A percentile compares a stretch with the other conserved stretches of the same genome.
Conservation (phyloP, 1,140 invertebrate species). For the Choristoneura fumiferana region DNA sequence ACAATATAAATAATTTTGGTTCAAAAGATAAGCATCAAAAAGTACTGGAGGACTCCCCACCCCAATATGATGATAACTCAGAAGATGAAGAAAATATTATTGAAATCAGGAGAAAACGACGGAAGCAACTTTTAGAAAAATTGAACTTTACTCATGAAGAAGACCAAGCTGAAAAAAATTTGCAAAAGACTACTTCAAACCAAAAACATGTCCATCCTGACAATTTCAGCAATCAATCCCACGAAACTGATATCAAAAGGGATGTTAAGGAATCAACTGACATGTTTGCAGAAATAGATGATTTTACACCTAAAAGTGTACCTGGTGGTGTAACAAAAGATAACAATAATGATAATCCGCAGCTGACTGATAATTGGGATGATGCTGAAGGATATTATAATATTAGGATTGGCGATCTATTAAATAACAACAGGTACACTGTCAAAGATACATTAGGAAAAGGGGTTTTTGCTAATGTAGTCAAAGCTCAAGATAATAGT, state of each 20-base stretch:
- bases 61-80: constrained; percentile 49
- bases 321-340: constrained; percentile 85
- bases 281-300: constrained; percentile 71
- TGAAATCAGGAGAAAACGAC: constrained; percentile 90
- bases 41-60: constrained; percentile 39
- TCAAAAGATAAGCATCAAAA: constrained; percentile 21
- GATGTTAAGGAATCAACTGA: constrained; percentile 54
- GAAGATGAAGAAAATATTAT: constrained; percentile 97
- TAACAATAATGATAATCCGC: constrained; percentile 87
- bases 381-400: constrained; percentile 98
- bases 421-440: constrained; percentile 93
- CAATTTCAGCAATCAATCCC: too few relatives aligned
- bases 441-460: constrained; percentile 98
- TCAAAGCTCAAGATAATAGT: constrained; percentile 92
- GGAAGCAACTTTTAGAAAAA: constrained; percentile 92
- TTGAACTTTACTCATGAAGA: constrained; percentile 36
- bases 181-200: constrained; percentile 20
- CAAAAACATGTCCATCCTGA: constrained; percentile 24
- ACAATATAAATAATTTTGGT: too few relatives aligned
- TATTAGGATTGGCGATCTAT: constrained; percentile 94
- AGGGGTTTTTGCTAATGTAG: constrained; percentile 99
- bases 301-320: constrained; percentile 77
- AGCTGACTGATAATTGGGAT: constrained; percentile 98
- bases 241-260: too few relatives aligned
- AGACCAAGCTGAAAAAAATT: constrained; percentile 18